These are phyloP conservation scores for Acronicta alni DNA, from an alignment of 2,888 invertebrate species.

Conservation along the genomic window DNA sequence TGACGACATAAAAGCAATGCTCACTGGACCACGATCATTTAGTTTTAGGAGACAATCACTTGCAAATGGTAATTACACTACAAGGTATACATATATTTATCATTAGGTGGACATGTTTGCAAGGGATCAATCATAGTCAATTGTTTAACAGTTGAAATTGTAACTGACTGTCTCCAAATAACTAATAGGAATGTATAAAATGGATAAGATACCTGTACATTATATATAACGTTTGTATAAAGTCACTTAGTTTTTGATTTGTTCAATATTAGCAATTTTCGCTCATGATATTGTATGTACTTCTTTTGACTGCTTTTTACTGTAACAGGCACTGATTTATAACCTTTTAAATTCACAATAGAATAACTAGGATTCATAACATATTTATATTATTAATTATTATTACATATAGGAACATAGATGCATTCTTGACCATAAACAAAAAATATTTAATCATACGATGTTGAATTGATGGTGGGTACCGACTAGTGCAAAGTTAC, in stretches of 20 bases:
- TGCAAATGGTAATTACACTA: slow-evolving; percentile 19
- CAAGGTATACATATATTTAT: slow-evolving; percentile 27
- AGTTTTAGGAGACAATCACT: slow-evolving; percentile 36
- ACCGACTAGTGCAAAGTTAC: too few relatives aligned
- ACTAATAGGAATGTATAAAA: slow-evolving; percentile 5
- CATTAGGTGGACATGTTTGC: slow-evolving; percentile 19
- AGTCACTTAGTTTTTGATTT: slow-evolving; percentile 40
- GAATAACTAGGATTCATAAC: slow-evolving; percentile 3
- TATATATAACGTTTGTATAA: slow-evolving; percentile 49
- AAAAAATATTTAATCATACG: slow-evolving; percentile 5
- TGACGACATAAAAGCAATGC: slow-evolving; percentile 20
- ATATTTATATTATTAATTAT: slow-evolving; percentile 1
- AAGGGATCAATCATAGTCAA: slow-evolving; percentile 50
- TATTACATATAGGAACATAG: neutral
- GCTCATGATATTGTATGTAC: slow-evolving; percentile 20
- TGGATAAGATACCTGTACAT: slow-evolving; percentile 52
- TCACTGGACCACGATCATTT: slow-evolving; percentile 18
- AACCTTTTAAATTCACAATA: slow-evolving; percentile 11
- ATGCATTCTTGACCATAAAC: slow-evolving; percentile 9
- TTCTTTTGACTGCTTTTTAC: slow-evolving; percentile 36
- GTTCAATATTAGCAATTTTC: slow-evolving; percentile 19
- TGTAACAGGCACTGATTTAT: slow-evolving; percentile 8
- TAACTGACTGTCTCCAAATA: slow-evolving; percentile 41
- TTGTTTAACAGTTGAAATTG: slow-evolving; percentile 26
- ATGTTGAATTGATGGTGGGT: neutral